Evolutionary conservation across 1,140 invertebrate species (phyloP).

Genomic region (Pararge aegeria): DNA sequence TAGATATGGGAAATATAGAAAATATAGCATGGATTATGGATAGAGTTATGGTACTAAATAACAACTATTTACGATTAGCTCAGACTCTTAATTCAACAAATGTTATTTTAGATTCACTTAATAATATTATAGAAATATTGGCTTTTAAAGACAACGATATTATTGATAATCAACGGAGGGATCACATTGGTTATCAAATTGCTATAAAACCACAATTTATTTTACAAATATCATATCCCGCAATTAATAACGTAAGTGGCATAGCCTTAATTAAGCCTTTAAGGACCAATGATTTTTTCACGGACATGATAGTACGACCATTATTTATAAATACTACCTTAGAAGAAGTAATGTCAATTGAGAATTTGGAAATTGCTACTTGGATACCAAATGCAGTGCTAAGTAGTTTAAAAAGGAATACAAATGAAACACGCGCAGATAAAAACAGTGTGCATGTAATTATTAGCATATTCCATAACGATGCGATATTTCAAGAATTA

Average conservation of each 20-base stretch:
- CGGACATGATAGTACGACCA: slow-evolving; percentile 65
- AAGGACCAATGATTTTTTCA: slow-evolving; percentile 50
- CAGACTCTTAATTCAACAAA: slow-evolving; percentile 79
- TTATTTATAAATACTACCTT: slow-evolving; percentile 71
- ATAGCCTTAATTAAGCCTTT: slow-evolving; percentile 69
- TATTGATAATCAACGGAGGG: slow-evolving; percentile 23
- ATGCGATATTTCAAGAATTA: slow-evolving; percentile 79
- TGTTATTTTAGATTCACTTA: slow-evolving; percentile 76
- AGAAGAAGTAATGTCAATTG: slow-evolving; percentile 64
- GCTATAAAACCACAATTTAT: slow-evolving; percentile 71
- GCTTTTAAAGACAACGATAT: slow-evolving; percentile 34
- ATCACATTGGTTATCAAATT: slow-evolving; percentile 36
- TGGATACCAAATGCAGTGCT: slow-evolving; percentile 77
- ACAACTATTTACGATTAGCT: slow-evolving; percentile 64
- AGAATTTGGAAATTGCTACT: slow-evolving; percentile 78
- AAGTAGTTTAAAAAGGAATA: slow-evolving; percentile 44
- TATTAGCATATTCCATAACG: slow-evolving; percentile 79
- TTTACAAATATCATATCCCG: slow-evolving; percentile 78
- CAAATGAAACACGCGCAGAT: slow-evolving; percentile 22
- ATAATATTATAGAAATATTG: slow-evolving; percentile 64
- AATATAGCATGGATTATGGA: slow-evolving; percentile 77
- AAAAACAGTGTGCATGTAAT: slow-evolving; percentile 62
- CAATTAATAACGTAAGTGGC: slow-evolving; percentile 79
- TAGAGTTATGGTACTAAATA: slow-evolving; percentile 70
- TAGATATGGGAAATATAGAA: slow-evolving; percentile 65